Evolutionary conservation across 1,140 invertebrate species (phyloP).

Genomic region (Oryctes rhinoceros): DNA sequence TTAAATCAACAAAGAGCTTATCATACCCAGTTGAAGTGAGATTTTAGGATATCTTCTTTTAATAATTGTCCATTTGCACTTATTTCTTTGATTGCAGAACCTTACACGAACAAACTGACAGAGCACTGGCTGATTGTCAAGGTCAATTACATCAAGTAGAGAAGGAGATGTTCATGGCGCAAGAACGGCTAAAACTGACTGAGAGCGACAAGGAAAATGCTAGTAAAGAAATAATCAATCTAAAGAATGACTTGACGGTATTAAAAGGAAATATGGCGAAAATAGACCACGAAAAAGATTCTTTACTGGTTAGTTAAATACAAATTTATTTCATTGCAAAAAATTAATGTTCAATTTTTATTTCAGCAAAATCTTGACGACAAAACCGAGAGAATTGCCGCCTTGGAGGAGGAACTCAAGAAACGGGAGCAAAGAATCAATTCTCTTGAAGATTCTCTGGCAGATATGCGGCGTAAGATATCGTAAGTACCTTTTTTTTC

Average conservation of each 20-base stretch:
- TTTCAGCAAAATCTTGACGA: constrained; percentile 58
- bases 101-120: constrained; percentile 60
- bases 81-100: constrained; percentile 50
- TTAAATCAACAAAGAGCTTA: constrained; percentile 53
- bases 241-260: constrained; percentile 54
- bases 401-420: constrained; percentile 54
- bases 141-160: constrained; percentile 54
- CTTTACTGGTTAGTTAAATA: constrained; percentile 55
- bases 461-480: constrained; percentile 55
- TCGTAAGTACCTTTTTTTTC: constrained; percentile 51
- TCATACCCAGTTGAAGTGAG: constrained; percentile 58
- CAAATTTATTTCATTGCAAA: not conserved
- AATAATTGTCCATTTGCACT: not conserved
- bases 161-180: constrained; percentile 52
- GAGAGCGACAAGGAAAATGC: constrained; percentile 48
- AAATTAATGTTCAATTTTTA: constrained; percentile 39
- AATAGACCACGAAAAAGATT: constrained; percentile 59
- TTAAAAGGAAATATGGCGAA: constrained; percentile 55
- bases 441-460: constrained; percentile 48
- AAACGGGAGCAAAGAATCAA: constrained; percentile 49
- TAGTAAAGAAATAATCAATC: constrained; percentile 50
- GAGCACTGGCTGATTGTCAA: constrained; percentile 56
- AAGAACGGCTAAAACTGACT: constrained; percentile 50
- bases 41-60: not conserved
- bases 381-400: constrained; percentile 58